Conservation (phyloP, 2,888 invertebrate species). For the Leptogaster cylindrica region DNA sequence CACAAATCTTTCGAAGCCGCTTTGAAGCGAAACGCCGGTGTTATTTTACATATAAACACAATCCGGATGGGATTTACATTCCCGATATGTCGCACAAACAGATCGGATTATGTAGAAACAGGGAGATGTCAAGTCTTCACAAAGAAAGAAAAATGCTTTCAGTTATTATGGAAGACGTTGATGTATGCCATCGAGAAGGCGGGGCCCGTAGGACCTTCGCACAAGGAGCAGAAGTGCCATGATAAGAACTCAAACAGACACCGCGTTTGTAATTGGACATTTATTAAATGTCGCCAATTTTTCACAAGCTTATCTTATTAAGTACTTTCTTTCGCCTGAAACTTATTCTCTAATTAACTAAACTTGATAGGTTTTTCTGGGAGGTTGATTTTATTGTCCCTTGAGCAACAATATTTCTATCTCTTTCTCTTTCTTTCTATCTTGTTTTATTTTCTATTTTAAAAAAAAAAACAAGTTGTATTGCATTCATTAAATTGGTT, state of each 20-base stretch:
- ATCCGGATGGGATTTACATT: constrained; percentile 41
- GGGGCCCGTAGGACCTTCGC: constrained; percentile 10
- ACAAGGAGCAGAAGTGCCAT: constrained; percentile 1
- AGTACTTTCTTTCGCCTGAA: constrained; percentile 18
- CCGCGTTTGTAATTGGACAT: constrained; percentile 37
- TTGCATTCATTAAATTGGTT: constrained; percentile 25
- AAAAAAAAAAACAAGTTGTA: no score
- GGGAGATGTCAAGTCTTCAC: neutral
- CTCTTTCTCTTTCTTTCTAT: no score
- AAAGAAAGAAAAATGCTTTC: constrained; percentile 40
- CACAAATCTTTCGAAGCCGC: constrained; percentile 9
- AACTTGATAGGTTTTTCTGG: neutral
- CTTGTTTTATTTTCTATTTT: no score
- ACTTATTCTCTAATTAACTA: neutral
- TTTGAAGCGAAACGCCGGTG: constrained; percentile 17
- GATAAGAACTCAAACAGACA: constrained; percentile 35
- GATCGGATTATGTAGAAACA: constrained; percentile 17
- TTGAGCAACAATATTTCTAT: no score
- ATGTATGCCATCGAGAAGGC: constrained; percentile 9
- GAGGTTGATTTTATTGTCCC: neutral
- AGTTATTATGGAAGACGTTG: constrained; percentile 40
- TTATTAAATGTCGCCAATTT: constrained; percentile 40
- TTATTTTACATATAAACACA: constrained; percentile 38
- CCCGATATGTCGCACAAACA: constrained; percentile 40
- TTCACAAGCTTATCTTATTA: constrained; percentile 29